These are phyloP conservation scores for Caenorhabditis auriculariae DNA, from an alignment of 2,888 invertebrate species.

Conservation along the genomic window DNA sequence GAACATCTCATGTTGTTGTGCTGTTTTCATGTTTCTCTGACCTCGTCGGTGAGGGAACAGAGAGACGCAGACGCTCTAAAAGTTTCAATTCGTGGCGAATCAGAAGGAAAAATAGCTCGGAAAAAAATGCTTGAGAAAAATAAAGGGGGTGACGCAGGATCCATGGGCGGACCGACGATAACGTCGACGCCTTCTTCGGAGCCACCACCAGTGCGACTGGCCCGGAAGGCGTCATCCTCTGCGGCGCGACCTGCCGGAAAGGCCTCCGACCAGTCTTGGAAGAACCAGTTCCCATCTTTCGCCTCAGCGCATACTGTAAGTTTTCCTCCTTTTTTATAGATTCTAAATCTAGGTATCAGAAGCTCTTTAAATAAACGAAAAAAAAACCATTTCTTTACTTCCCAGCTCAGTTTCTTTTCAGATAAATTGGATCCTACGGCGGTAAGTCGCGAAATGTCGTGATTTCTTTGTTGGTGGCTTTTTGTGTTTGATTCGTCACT, in stretches of 20 bases:
- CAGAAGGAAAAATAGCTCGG: too few relatives aligned
- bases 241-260: slow-evolving; percentile 1
- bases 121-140: too few relatives aligned
- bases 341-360: not conserved
- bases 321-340: not conserved
- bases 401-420: too few relatives aligned
- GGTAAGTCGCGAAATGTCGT: too few relatives aligned
- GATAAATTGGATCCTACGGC: too few relatives aligned
- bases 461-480: too few relatives aligned
- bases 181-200: slow-evolving; percentile 8
- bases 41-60: too few relatives aligned
- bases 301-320: slow-evolving; percentile 19
- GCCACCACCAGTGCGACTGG: slow-evolving; percentile 20
- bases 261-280: slow-evolving; percentile 28
- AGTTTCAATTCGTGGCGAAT: too few relatives aligned
- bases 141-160: too few relatives aligned
- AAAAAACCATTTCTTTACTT: not conserved
- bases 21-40: not conserved
- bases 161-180: not conserved
- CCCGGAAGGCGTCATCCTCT: slow-evolving; percentile 17
- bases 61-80: too few relatives aligned
- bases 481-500: too few relatives aligned
- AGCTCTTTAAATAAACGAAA: not conserved
- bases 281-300: slow-evolving; percentile 26
- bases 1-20: not conserved